Percentiles rank a stretch among this genome's conserved stretches.
phyloP scores from a whole-genome alignment of 1,140 invertebrate genomes.

The Mactra quadrangularis region DNA sequence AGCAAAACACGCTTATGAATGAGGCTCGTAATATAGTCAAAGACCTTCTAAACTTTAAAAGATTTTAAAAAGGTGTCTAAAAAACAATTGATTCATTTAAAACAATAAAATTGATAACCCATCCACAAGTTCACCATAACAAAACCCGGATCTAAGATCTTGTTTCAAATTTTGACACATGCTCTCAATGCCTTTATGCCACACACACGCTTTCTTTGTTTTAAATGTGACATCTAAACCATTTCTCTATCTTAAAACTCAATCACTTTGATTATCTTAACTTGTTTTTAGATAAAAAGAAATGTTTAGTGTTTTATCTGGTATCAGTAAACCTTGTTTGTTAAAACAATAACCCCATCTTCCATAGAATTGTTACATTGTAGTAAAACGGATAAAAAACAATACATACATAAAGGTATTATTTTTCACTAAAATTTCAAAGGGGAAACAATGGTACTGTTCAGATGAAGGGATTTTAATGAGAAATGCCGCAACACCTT shows the following conservation, averaged over 20 bases:
- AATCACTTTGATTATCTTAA: constrained; percentile 30
- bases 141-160: constrained; percentile 5
- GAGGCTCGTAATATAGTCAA: too few species aligned
- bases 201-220: constrained; percentile 41
- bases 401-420: neutral
- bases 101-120: too few species aligned
- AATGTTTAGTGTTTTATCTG: too few species aligned
- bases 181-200: constrained; percentile 14
- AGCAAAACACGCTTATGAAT: too few species aligned
- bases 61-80: too few species aligned
- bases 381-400: constrained; percentile 7
- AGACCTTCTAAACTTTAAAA: too few species aligned
- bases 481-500: constrained; percentile 48
- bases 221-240: constrained; percentile 11
- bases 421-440: constrained; percentile 4
- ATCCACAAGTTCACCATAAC: too few species aligned
- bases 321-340: too few species aligned
- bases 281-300: constrained; percentile 27
- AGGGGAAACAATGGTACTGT: neutral
- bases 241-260: constrained; percentile 20
- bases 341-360: too few species aligned
- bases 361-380: neutral
- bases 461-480: constrained; percentile 42
- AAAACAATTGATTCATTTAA: too few species aligned
- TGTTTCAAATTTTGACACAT: constrained; percentile 38